phyloP scores from a whole-genome alignment of 2,888 invertebrate genomes.

The Limnephilus lunatus region DNA sequence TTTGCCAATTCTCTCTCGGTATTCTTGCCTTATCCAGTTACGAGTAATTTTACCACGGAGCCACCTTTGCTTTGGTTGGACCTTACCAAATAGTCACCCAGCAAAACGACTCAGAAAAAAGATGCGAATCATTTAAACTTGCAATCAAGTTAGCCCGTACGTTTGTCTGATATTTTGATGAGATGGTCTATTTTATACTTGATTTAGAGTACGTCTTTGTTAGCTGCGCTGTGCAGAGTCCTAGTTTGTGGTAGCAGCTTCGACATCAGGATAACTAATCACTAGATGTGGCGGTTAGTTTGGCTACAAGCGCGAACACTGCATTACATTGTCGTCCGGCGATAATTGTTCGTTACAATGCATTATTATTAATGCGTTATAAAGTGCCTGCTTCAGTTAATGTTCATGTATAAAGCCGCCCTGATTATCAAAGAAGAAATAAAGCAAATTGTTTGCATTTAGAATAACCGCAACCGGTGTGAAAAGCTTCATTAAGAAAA shows the following conservation, averaged over 20 bases:
- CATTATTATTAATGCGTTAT: neutral
- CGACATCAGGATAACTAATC: constrained; percentile 37
- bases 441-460: neutral
- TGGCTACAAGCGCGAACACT: constrained; percentile 13
- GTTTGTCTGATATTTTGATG: neutral
- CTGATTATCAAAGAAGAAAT: neutral
- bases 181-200: neutral
- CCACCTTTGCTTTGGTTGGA: neutral
- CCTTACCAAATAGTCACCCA: neutral
- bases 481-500: constrained; percentile 2
- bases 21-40: constrained; percentile 7
- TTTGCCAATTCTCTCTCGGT: constrained; percentile 45
- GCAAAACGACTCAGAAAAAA: neutral
- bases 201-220: neutral
- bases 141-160: neutral
- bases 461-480: neutral
- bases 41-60: neutral
- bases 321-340: constrained; percentile 6
- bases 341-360: neutral
- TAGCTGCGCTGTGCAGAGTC: neutral
- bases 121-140: neutral
- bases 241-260: constrained; percentile 3
- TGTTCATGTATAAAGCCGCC: neutral
- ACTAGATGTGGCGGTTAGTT: constrained; percentile 22
- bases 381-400: neutral